Evolutionary conservation across 1,140 invertebrate genomes (phyloP), one percentile per base, ranked within the genome.

Genomic region (Pseudomyrmex concolor): DNA sequence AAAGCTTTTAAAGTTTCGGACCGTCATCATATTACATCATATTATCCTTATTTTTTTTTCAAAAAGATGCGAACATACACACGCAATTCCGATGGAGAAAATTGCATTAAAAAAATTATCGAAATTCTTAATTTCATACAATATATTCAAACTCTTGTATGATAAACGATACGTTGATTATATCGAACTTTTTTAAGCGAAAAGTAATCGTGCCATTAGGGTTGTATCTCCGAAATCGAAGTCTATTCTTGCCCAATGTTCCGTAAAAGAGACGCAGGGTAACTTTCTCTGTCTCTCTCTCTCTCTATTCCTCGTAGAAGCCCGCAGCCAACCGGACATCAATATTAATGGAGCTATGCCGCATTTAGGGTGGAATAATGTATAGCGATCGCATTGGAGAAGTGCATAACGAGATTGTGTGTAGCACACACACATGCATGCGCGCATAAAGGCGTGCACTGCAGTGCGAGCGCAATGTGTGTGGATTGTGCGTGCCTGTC

Each of bases 361-460:
- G 74, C 83, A 68, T 89, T 87, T 87, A 87, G 80, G 84, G 68
- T 66, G 84, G 86, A 87, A 89, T 89, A 87, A 89, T 87, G 84
- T 77, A 84, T 84, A 84, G 66, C 17, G 74, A 84, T 80, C 64
- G 83, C 54, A 67, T 22, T 70, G 59, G 74, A 71, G 76, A 80
- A 84, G 50, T 84, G 57, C 57, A 81, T 17, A 54, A 12, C 57
- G 76, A 80, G 59, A 84, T 71, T 68, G 81, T 81, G 54, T 48
- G 45, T 51, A 22, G 34, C 45, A 80, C 72, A 83, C 45, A 63
- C 19, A 55, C 54, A 50, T 19, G 13, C 45, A 70, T 48, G 45
- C 62, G 17, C 15, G 45, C 45, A 80, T 62, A 83, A 55, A 63
- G 43, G 67, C 54, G 12, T 2, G 17, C 57, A 8, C 34, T 34